Conservation (phyloP, 2,113 vertebrate genomes). For the Mus musculus region DNA sequence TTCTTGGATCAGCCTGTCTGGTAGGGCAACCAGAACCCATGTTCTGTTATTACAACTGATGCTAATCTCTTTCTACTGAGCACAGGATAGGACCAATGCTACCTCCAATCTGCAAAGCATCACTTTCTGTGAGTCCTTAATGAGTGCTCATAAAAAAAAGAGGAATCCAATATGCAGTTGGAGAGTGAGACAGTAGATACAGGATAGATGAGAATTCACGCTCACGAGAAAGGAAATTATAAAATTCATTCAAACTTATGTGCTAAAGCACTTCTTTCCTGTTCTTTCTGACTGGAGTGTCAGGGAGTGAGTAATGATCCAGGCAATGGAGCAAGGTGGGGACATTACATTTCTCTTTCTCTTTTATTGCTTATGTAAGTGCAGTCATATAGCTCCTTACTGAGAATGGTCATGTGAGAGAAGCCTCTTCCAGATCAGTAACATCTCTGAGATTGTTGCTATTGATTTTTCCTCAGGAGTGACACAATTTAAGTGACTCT, state of each 20-base stretch:
- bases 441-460: slow-evolving; percentile 65
- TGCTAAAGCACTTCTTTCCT: slow-evolving; percentile 67
- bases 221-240: slow-evolving; percentile 72
- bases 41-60: slow-evolving; percentile 84
- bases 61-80: slow-evolving; percentile 82
- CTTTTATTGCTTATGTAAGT: background rate
- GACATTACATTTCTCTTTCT: background rate
- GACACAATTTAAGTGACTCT: slow-evolving; percentile 73
- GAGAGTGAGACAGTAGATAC: slow-evolving; percentile 80
- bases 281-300: slow-evolving; percentile 41
- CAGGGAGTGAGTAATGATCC: slow-evolving; percentile 30
- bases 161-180: slow-evolving; percentile 84
- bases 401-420: background rate
- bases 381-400: slow-evolving; percentile 11
- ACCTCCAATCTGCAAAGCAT: slow-evolving; percentile 82
- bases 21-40: slow-evolving; percentile 66
- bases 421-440: slow-evolving; percentile 57
- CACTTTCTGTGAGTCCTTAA: slow-evolving; percentile 86
- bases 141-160: slow-evolving; percentile 85
- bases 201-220: slow-evolving; percentile 69
- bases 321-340: background rate
- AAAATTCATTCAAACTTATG: slow-evolving; percentile 67
- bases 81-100: slow-evolving; percentile 84
- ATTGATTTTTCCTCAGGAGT: slow-evolving; percentile 68
- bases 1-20: slow-evolving; percentile 73